These are phyloP conservation scores for Orchestes rusci DNA, from an alignment of 2,888 invertebrate genomes.

Conservation along the genomic window DNA sequence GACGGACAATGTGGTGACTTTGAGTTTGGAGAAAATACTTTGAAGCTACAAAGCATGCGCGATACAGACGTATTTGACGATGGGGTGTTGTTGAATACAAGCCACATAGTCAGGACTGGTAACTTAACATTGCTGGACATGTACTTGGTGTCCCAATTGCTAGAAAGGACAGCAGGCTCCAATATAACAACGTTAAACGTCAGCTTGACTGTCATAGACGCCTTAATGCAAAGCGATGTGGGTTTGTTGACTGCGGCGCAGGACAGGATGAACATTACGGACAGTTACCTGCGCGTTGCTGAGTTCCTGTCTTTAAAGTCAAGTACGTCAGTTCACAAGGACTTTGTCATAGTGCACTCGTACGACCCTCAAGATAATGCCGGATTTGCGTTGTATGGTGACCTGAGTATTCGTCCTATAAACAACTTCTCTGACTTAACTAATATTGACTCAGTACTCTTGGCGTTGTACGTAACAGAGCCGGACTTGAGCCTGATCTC, in stretches of 20 bases:
- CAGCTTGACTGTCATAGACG: constrained; percentile 49
- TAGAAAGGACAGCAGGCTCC: constrained; percentile 24
- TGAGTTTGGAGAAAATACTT: constrained; percentile 19
- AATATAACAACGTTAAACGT: constrained; percentile 9
- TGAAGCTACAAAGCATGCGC: constrained; percentile 26
- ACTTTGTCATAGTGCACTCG: constrained; percentile 48
- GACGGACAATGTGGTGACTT: constrained; percentile 35
- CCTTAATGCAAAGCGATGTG: constrained; percentile 33
- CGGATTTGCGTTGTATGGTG: constrained; percentile 45
- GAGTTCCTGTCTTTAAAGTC: constrained; percentile 41
- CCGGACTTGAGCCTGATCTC: constrained; percentile 27
- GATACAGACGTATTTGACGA: constrained; percentile 21
- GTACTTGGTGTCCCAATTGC: constrained; percentile 33
- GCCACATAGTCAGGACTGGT: constrained; percentile 25
- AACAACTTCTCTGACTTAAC: constrained; percentile 40
- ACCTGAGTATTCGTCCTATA: constrained; percentile 42
- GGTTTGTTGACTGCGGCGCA: constrained; percentile 42
- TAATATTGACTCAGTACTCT: constrained; percentile 30
- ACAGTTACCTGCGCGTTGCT: constrained; percentile 53
- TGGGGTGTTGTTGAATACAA: constrained; percentile 29
- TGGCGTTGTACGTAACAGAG: constrained; percentile 36
- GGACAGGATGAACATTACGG: constrained; percentile 54
- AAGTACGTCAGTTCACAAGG: constrained; percentile 13
- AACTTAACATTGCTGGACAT: constrained; percentile 35
- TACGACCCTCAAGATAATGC: constrained; percentile 51